Percentiles rank a stretch among this genome's conserved stretches.
Conservation (phyloP, 2,113 vertebrate species). For the Prolemur simus region DNA sequence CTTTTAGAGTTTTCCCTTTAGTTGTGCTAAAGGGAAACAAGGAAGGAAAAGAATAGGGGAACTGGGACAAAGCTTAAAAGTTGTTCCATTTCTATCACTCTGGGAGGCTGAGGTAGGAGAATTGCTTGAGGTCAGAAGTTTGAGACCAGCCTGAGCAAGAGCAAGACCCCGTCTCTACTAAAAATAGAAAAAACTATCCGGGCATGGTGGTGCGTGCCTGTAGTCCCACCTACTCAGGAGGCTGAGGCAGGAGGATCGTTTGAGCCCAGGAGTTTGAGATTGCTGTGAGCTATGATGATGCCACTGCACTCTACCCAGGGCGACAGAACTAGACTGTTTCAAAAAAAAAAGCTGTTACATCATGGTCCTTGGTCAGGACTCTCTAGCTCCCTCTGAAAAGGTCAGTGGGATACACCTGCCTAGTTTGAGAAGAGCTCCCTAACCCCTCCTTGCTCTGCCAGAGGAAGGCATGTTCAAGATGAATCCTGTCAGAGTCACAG, state of each 20-base stretch:
- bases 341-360: not conserved
- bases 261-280: too few relatives aligned
- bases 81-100: not conserved
- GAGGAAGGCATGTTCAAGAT: not conserved
- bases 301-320: too few relatives aligned
- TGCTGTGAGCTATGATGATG: too few relatives aligned
- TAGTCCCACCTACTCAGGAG: too few relatives aligned
- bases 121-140: too few relatives aligned
- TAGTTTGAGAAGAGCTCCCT: not conserved
- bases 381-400: not conserved
- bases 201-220: too few relatives aligned
- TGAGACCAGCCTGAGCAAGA: too few relatives aligned
- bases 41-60: not conserved
- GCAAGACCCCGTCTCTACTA: too few relatives aligned
- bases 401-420: not conserved
- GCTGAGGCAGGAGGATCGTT: too few relatives aligned
- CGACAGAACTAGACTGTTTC: too few relatives aligned
- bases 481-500: not conserved
- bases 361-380: not conserved
- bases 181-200: too few relatives aligned
- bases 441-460: not conserved
- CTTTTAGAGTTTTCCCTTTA: not conserved
- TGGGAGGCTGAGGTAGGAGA: too few relatives aligned
- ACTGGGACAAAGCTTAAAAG: not conserved
- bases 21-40: not conserved